Evolutionary conservation across 2,797 vertebrate genomes (phyloP), one percentile per base, ranked within the genome.

Genomic region (Podarcis lilfordi): DNA sequence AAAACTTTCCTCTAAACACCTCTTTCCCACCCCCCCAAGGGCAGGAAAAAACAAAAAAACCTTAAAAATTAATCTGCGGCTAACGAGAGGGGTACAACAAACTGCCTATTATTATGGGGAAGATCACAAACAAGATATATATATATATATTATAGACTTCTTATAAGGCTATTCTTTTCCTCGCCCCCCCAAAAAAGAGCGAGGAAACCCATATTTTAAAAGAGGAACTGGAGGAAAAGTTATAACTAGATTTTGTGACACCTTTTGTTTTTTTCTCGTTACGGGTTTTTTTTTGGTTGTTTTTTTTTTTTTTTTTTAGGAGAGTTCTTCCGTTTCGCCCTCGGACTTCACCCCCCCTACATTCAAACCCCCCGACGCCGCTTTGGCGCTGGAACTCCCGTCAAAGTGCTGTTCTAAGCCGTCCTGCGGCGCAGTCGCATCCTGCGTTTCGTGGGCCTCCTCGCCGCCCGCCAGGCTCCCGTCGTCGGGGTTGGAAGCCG

Each of bases 191-290:
- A 43, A 86, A 89, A 74, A 92, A 79, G 93, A 88, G 87, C 80
- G 92, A 93, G 92, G 95, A 94, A 89, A 89, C 81, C 83, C 83
- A 93, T 91, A 89, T 92, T 25, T 66, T 88, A 89, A 89, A 91
- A 95, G 93, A 95, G 94, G 85, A 93, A 91, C 90, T 40, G 90
- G 95, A 97, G 97, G 95, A 97, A 98, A 98, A 98, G 97, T 97
- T 95, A 97, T 98, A 97, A 97, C 97, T 98, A 96, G 97, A 97
- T 97, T 97, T 97, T 95, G 98, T 97, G 97, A 98, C 97, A 97
- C 97, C 97, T 97, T 85, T 81, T 89, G 32, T 89, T 50, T 50
- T 89, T 43, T 89, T 61, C 66, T n/a, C 72, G 37, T 81, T 84
- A 93, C 13, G 50, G 50, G 50, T 55, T 55, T 91, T 91, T 91